phyloP scores from a whole-genome alignment of 2,888 invertebrate genomes.

The Octonoba sinensis region DNA sequence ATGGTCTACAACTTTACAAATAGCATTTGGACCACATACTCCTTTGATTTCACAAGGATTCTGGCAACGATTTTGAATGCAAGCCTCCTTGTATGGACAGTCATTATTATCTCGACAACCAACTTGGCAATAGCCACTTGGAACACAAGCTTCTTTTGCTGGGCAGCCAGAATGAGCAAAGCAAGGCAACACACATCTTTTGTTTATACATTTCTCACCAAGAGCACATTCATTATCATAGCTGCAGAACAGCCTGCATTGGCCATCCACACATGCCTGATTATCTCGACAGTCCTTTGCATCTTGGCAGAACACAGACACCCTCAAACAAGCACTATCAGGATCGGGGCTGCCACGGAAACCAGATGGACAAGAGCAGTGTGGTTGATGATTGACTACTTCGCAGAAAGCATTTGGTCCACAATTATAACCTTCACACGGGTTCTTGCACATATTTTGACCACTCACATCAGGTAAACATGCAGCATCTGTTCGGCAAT shows the following conservation, averaged over 20 bases:
- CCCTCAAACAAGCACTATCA: constrained; percentile 80
- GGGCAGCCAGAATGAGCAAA: constrained; percentile 85
- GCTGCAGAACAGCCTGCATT: constrained; percentile 86
- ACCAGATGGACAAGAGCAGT: constrained; percentile 88
- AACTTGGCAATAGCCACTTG: constrained; percentile 82
- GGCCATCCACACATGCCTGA: constrained; percentile 84
- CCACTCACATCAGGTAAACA: constrained; percentile 79
- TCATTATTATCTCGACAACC: constrained; percentile 89
- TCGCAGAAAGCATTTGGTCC: constrained; percentile 85
- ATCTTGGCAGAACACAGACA: constrained; percentile 77
- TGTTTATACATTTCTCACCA: constrained; percentile 84
- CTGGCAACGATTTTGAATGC: constrained; percentile 85
- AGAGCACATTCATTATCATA: constrained; percentile 82
- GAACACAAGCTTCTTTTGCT: constrained; percentile 81
- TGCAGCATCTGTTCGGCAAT: constrained; percentile 73
- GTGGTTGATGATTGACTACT: constrained; percentile 79
- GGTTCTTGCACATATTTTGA: constrained; percentile 66
- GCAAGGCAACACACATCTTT: constrained; percentile 85
- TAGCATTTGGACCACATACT: constrained; percentile 86
- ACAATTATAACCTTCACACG: constrained; percentile 77
- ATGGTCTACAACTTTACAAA: constrained; percentile 75
- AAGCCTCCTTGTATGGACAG: constrained; percentile 82
- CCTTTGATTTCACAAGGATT: constrained; percentile 84
- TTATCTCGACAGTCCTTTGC: constrained; percentile 83
- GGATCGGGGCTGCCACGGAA: constrained; percentile 77